phyloP scores from a whole-genome alignment of 1,140 invertebrate genomes.

The Parasteatoda tepidariorum region DNA sequence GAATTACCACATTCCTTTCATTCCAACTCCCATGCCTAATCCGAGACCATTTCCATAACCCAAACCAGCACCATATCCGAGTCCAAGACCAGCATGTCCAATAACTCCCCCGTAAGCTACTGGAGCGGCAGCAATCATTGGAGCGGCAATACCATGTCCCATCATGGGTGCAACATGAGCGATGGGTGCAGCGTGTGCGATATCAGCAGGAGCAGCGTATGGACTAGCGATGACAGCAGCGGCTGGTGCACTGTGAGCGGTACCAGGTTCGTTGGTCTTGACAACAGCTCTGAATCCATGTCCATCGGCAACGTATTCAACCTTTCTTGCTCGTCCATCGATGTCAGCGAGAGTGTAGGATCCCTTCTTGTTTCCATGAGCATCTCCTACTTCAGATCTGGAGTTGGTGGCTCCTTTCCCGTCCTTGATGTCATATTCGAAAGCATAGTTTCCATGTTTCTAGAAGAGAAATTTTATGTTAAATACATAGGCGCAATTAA shows the following conservation, averaged over 20 bases:
- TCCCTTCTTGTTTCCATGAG: conserved; percentile 48
- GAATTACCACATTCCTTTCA: no score
- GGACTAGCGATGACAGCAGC: conserved; percentile 12
- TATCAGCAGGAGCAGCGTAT: neutral
- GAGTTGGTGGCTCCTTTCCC: conserved; percentile 39
- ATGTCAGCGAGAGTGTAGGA: conserved; percentile 52
- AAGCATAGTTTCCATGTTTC: conserved; percentile 44
- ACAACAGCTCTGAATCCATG: conserved; percentile 47
- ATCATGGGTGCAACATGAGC: conserved; percentile 15
- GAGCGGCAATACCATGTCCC: neutral
- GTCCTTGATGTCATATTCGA: conserved; percentile 27
- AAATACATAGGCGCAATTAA: no score
- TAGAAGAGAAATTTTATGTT: no score
- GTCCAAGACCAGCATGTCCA: neutral
- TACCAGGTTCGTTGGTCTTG: conserved; percentile 38
- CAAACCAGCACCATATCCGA: no score
- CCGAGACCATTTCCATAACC: neutral
- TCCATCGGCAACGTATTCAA: conserved; percentile 58
- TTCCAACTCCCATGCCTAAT: no score
- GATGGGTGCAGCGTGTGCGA: conserved; percentile 28
- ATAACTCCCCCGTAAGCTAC: neutral
- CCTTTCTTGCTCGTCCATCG: conserved; percentile 47
- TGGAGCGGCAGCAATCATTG: neutral
- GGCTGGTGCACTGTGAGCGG: conserved; percentile 23
- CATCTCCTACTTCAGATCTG: conserved; percentile 50